Evolutionary conservation across 2,113 vertebrate genomes (phyloP).

Genomic region (Tinamus guttatus): DNA sequence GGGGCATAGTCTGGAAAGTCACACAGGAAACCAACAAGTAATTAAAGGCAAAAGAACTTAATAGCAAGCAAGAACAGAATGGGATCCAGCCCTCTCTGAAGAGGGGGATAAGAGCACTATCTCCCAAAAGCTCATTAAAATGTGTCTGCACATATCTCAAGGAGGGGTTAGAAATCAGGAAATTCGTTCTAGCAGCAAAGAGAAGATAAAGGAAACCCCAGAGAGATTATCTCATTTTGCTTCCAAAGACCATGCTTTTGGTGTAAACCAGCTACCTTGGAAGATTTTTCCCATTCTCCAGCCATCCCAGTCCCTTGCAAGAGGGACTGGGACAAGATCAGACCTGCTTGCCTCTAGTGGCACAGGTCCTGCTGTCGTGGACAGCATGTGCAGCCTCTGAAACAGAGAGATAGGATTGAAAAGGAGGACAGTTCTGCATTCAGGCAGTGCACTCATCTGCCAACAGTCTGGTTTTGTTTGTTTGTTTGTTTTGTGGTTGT

Average conservation of each 20-base stretch:
- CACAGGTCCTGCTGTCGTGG: background rate
- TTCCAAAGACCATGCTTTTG: conserved; percentile 2
- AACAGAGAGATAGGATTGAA: background rate
- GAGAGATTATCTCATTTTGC: background rate
- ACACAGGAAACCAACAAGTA: background rate
- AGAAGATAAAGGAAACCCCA: background rate
- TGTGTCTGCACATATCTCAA: background rate
- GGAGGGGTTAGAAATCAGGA: background rate
- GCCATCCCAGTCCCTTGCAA: background rate
- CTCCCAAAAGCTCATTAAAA: conserved; percentile 19
- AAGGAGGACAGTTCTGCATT: background rate
- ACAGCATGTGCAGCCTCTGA: background rate
- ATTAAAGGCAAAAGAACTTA: background rate
- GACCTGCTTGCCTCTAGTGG: background rate
- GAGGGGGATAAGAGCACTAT: background rate
- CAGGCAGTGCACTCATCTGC: background rate
- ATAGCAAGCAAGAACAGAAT: background rate
- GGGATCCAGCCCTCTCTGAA: background rate
- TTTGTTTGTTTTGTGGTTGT: background rate
- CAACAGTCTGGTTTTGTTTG: background rate
- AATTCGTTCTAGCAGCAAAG: conserved; percentile 6
- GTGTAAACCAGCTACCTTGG: background rate
- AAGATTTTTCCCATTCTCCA: background rate
- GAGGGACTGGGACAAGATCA: background rate
- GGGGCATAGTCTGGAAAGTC: background rate